A percentile compares a stretch with the other conserved stretches of the same genome.
Conservation (phyloP, 2,888 invertebrate species). For the Strigamia crassipes region DNA sequence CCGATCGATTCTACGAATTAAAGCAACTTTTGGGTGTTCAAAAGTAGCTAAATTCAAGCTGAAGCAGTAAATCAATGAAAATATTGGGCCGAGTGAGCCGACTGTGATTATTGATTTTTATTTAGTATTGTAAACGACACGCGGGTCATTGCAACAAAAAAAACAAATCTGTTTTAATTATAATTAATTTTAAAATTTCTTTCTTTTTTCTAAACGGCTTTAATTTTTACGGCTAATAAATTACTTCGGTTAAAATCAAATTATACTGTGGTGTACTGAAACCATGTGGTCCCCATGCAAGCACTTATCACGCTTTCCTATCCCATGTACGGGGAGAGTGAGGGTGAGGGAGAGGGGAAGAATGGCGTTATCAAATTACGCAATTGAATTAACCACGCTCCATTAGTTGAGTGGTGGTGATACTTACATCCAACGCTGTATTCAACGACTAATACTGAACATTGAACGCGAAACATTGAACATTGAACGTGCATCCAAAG, state of each 20-base stretch:
- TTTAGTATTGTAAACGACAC: not conserved
- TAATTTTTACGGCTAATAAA: not conserved
- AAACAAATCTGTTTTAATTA: too few species aligned
- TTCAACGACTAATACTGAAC: not conserved
- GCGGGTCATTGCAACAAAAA: not conserved
- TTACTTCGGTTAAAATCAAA: not conserved
- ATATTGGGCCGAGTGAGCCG: not conserved
- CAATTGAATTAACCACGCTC: constrained; percentile 33
- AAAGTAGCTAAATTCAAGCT: not conserved
- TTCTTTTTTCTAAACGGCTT: not conserved
- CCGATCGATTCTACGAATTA: too few species aligned
- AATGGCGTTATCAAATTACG: constrained; percentile 17
- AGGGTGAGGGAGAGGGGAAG: too few species aligned
- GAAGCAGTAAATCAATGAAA: constrained; percentile 28
- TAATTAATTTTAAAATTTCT: not conserved
- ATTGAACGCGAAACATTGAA: too few species aligned
- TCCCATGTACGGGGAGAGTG: not conserved
- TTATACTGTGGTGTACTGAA: not conserved
- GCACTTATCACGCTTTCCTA: not conserved
- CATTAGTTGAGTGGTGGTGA: constrained; percentile 33
- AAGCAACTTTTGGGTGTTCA: too few species aligned
- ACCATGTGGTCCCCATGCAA: constrained; percentile 5
- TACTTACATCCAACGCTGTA: not conserved
- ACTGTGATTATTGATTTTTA: constrained; percentile 19
- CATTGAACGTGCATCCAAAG: not conserved